phyloP scores from a whole-genome alignment of 2,113 vertebrate species.

The Charadrius vociferus region DNA sequence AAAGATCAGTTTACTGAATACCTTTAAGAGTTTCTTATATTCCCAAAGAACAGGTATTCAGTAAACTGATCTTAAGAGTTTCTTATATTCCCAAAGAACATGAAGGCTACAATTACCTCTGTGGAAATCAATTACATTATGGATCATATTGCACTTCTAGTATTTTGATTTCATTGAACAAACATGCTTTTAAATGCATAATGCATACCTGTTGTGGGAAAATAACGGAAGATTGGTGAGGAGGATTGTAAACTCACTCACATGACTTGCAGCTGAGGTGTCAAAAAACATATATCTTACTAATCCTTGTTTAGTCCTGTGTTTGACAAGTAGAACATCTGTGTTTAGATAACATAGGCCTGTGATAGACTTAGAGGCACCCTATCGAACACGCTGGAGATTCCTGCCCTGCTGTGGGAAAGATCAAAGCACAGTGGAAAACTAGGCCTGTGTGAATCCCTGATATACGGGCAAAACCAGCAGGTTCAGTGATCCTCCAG shows the following conservation, averaged over 20 bases:
- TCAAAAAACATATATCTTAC: neutral
- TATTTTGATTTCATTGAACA: neutral
- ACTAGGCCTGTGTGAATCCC: neutral
- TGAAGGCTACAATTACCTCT: neutral
- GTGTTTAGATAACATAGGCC: neutral
- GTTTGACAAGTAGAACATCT: neutral
- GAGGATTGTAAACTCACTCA: neutral
- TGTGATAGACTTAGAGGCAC: neutral
- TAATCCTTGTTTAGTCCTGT: neutral
- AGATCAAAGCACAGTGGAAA: neutral
- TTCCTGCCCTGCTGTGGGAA: neutral
- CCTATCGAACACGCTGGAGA: neutral
- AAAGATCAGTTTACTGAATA: too few relatives aligned
- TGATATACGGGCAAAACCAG: neutral
- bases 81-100: neutral
- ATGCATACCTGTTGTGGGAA: neutral
- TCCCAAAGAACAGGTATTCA: too few relatives aligned
- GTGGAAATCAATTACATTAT: neutral
- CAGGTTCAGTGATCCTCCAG: neutral
- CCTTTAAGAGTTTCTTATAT: too few relatives aligned
- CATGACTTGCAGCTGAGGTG: neutral
- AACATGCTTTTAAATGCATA: neutral
- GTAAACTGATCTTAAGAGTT: neutral
- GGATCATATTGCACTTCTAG: neutral
- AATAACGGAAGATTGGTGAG: neutral